These are phyloP conservation scores for Cremastobaeus sp. DNA, from an alignment of 2,888 invertebrate species.

Conservation along the genomic window DNA sequence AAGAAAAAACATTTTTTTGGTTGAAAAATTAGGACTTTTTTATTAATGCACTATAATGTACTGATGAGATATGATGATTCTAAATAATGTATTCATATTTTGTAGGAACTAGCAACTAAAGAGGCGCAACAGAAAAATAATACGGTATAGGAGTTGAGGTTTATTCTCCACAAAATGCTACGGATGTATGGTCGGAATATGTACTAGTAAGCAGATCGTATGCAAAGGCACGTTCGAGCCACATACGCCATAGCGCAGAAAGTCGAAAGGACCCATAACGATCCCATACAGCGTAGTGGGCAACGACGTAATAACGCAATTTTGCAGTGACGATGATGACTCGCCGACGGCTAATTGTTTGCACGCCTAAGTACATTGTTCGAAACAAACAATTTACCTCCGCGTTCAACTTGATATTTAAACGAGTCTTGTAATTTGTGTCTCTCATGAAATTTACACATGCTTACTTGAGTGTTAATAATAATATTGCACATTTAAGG, in stretches of 20 bases:
- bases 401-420: slow-evolving; percentile 39
- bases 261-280: slow-evolving; percentile 63
- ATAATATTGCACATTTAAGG: no score
- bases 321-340: slow-evolving; percentile 65
- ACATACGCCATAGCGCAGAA: slow-evolving; percentile 68
- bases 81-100: slow-evolving; percentile 3
- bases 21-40: no score
- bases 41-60: no score
- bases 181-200: slow-evolving; percentile 63
- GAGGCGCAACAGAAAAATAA: no score
- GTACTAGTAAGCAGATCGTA: slow-evolving; percentile 76
- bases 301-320: slow-evolving; percentile 68
- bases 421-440: slow-evolving; percentile 53
- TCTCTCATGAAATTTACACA: slow-evolving; percentile 30
- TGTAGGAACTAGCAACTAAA: slow-evolving; percentile 31
- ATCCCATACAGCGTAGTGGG: slow-evolving; percentile 69
- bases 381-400: slow-evolving; percentile 55
- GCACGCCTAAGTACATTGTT: slow-evolving; percentile 72
- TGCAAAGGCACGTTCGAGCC: slow-evolving; percentile 74
- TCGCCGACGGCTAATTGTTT: slow-evolving; percentile 72
- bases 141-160: no score
- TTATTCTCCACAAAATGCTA: slow-evolving; percentile 33
- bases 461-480: slow-evolving; percentile 20
- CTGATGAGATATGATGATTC: no score
- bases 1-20: no score